These are phyloP conservation scores for Hybos culiciformis DNA, from an alignment of 2,888 invertebrate species.

Conservation along the genomic window DNA sequence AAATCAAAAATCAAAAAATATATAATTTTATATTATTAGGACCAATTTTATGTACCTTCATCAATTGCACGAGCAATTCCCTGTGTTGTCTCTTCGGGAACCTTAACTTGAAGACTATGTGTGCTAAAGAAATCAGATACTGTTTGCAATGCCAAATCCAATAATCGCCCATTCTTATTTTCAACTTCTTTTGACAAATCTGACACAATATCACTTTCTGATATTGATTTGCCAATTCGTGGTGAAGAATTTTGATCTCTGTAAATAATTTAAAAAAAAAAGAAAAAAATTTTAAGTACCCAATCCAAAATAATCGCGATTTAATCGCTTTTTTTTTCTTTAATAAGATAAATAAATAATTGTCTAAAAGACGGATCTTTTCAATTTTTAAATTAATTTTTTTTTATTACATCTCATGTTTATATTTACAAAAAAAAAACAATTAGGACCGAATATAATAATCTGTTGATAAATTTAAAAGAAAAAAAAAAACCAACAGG, in stretches of 20 bases:
- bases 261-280: slow-evolving; percentile 13
- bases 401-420: too few relatives aligned
- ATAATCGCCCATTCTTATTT: slow-evolving; percentile 40
- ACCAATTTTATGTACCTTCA: slow-evolving; percentile 47
- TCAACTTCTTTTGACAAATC: slow-evolving; percentile 39
- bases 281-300: slow-evolving; percentile 1
- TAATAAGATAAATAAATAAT: too few relatives aligned
- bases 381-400: too few relatives aligned
- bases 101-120: slow-evolving; percentile 53
- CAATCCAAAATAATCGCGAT: too few relatives aligned
- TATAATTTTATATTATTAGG: background rate
- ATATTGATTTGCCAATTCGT: slow-evolving; percentile 32
- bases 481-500: too few relatives aligned
- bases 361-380: too few relatives aligned
- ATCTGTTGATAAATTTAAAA: too few relatives aligned
- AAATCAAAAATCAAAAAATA: slow-evolving; percentile 10
- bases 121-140: slow-evolving; percentile 43
- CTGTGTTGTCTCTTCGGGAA: slow-evolving; percentile 50
- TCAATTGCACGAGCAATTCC: slow-evolving; percentile 56
- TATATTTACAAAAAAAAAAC: too few relatives aligned
- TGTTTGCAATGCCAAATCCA: slow-evolving; percentile 43
- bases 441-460: too few relatives aligned
- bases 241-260: slow-evolving; percentile 31
- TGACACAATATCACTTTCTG: slow-evolving; percentile 39
- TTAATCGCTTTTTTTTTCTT: too few relatives aligned